Conservation (phyloP, 1,140 invertebrate species). For the Tetramorium parvispinum region DNA sequence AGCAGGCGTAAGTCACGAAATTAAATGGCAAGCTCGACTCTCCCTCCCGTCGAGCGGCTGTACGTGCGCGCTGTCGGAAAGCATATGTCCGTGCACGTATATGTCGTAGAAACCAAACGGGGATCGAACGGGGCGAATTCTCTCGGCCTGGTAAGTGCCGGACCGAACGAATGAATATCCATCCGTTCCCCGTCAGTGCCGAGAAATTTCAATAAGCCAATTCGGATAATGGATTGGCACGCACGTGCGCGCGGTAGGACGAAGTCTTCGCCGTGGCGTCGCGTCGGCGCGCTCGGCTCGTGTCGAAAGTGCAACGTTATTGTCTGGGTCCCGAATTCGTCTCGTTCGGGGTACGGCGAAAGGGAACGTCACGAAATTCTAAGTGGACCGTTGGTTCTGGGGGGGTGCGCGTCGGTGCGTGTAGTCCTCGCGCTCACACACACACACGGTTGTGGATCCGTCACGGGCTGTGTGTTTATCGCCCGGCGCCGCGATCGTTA, state of each 20-base stretch:
- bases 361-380: slow-evolving; percentile 54
- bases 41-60: slow-evolving; percentile 7
- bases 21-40: slow-evolving; percentile 52
- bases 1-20: slow-evolving; percentile 57
- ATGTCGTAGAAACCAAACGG: slow-evolving; percentile 35
- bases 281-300: slow-evolving; percentile 49
- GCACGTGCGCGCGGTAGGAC: slow-evolving; percentile 75
- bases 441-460: slow-evolving; percentile 51
- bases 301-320: slow-evolving; percentile 73
- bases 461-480: slow-evolving; percentile 59
- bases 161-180: slow-evolving; percentile 81
- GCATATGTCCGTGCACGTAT: slow-evolving; percentile 46
- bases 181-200: slow-evolving; percentile 82
- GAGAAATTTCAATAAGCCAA: slow-evolving; percentile 86
- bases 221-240: slow-evolving; percentile 84
- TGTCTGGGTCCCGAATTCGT: slow-evolving; percentile 73
- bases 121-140: slow-evolving; percentile 35
- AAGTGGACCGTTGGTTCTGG: slow-evolving; percentile 70
- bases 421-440: background rate
- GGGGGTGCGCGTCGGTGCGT: slow-evolving; percentile 64
- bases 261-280: slow-evolving; percentile 26
- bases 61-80: slow-evolving; percentile 34
- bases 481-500: slow-evolving; percentile 59
- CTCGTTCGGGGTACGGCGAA: slow-evolving; percentile 51
- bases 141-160: slow-evolving; percentile 41